A percentile compares a stretch with the other conserved stretches of the same genome.
phyloP scores from a whole-genome alignment of 2,888 invertebrate genomes.

The Trichopria drosophilae region DNA sequence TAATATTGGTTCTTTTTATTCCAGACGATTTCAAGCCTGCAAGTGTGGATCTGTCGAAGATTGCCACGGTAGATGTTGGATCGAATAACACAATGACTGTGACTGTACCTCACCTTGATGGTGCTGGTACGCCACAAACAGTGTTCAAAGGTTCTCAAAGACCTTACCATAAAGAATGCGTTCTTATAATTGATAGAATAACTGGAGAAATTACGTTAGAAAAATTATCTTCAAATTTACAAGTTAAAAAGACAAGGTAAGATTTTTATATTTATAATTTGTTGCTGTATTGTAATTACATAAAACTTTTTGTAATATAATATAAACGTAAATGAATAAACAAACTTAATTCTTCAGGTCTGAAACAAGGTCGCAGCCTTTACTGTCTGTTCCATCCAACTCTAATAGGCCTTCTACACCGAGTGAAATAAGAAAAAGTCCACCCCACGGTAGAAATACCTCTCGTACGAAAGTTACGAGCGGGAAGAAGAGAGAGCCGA shows the following conservation, averaged over 20 bases:
- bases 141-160: slow-evolving; percentile 94
- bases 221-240: slow-evolving; percentile 86
- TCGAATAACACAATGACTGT: slow-evolving; percentile 88
- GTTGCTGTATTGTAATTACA: too few relatives aligned
- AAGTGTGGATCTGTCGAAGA: slow-evolving; percentile 91
- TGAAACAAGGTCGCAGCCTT: slow-evolving; percentile 46
- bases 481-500: slow-evolving; percentile 54
- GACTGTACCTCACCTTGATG: slow-evolving; percentile 92
- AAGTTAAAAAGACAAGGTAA: slow-evolving; percentile 88
- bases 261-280: too few relatives aligned
- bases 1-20: too few relatives aligned
- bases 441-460: slow-evolving; percentile 50
- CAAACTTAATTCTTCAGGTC: slow-evolving; percentile 36
- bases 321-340: too few relatives aligned
- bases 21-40: slow-evolving; percentile 98
- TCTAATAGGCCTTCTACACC: slow-evolving; percentile 46
- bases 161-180: slow-evolving; percentile 91
- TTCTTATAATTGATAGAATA: slow-evolving; percentile 87
- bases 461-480: slow-evolving; percentile 54
- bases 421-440: slow-evolving; percentile 49
- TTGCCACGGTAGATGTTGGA: slow-evolving; percentile 88
- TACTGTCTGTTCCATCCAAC: slow-evolving; percentile 39
- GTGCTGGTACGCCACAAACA: slow-evolving; percentile 86
- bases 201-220: slow-evolving; percentile 94
- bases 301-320: too few relatives aligned